Conservation (phyloP, 2,888 invertebrate genomes). For the Stenchaetothrips biformis region DNA sequence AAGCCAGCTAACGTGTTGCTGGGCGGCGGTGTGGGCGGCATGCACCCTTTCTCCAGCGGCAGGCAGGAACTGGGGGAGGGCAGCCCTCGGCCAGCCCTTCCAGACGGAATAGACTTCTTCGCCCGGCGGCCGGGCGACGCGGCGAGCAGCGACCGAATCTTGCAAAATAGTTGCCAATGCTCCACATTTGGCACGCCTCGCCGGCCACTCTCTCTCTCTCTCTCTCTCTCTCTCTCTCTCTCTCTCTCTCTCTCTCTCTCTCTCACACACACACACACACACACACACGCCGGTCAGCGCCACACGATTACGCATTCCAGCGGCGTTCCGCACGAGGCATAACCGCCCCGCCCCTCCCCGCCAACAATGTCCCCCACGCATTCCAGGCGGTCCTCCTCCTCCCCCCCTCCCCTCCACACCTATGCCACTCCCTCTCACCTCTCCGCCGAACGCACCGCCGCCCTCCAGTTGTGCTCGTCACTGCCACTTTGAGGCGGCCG, state of each 20-base stretch:
- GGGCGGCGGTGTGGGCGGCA: not conserved
- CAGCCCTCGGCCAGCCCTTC: not conserved
- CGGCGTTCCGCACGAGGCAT: conserved; percentile 5
- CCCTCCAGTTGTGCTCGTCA: not conserved
- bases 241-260: not conserved
- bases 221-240: conserved; percentile 13
- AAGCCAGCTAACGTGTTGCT: no score
- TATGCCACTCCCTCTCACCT: not conserved
- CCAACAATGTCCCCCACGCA: not conserved
- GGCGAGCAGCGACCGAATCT: not conserved
- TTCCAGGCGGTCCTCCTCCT: not conserved
- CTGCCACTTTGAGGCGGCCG: not conserved
- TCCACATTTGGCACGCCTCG: not conserved
- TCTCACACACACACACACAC: not conserved
- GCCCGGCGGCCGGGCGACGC: not conserved
- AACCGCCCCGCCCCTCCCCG: not conserved
- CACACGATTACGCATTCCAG: not conserved
- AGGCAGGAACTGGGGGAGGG: not conserved
- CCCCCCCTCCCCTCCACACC: not conserved
- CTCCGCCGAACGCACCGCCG: not conserved
- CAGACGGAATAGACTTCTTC: not conserved
- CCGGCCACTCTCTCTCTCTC: not conserved
- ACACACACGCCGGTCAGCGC: not conserved
- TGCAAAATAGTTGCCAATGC: conserved; percentile 9
- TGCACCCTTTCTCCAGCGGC: not conserved